These are phyloP conservation scores for Echeneis naucrates DNA, from an alignment of 2,797 vertebrate species.

Conservation along the genomic window DNA sequence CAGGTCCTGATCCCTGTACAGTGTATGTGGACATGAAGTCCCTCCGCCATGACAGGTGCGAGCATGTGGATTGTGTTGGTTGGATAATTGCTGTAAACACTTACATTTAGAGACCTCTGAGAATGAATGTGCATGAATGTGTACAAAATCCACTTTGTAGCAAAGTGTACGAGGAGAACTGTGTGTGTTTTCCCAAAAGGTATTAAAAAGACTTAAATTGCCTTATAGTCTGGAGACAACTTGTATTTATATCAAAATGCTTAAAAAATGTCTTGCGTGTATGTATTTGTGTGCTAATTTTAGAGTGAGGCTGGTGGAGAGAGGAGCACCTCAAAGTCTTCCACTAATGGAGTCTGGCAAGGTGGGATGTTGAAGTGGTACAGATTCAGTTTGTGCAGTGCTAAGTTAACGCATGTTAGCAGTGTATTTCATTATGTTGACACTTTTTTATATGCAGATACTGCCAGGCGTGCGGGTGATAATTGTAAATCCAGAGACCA, in stretches of 20 bases:
- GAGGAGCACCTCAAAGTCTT: conserved; percentile 98
- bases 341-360: conserved; percentile 97
- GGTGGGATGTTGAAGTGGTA: conserved; percentile 79
- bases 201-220: not conserved
- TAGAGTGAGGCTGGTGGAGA: conserved; percentile 96
- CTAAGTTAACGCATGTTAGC: conserved; percentile 6
- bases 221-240: not conserved
- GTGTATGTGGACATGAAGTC: conserved; percentile 99
- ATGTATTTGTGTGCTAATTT: conserved; percentile 19
- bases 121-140: not conserved
- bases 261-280: not conserved
- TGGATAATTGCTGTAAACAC: not conserved
- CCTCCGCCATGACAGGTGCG: conserved; percentile 95
- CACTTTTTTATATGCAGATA: conserved; percentile 82
- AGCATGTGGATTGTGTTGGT: not conserved
- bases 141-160: not conserved
- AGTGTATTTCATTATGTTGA: not conserved
- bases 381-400: not conserved
- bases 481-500: conserved; percentile 97
- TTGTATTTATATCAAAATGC: not conserved
- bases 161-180: not conserved
- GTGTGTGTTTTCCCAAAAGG: not conserved
- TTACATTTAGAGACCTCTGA: not conserved
- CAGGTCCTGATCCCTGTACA: conserved; percentile 97
- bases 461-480: conserved; percentile 97